Conservation (phyloP, 2,797 vertebrate genomes). For the Schizothorax lantsangensis region DNA sequence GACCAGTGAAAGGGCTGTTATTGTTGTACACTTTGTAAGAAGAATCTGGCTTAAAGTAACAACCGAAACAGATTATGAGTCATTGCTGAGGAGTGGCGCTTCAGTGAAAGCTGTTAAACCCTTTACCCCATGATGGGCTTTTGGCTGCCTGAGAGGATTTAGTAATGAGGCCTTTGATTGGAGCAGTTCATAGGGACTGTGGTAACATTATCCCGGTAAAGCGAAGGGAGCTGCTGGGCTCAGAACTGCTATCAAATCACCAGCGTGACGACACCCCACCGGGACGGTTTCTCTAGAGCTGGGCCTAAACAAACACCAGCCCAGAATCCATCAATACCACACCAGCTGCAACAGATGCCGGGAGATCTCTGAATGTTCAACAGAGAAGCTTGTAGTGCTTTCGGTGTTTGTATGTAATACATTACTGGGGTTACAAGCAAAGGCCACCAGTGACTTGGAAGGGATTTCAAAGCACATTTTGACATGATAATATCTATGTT, state of each 20-base stretch:
- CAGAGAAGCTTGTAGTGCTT: constrained; percentile 48
- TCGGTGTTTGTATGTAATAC: constrained; percentile 28
- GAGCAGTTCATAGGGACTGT: constrained; percentile 37
- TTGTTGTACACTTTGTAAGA: constrained; percentile 14
- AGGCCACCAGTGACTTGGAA: constrained; percentile 31
- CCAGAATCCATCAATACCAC: constrained; percentile 62
- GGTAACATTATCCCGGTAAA: constrained; percentile 70
- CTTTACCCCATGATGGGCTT: constrained; percentile 38
- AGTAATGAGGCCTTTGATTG: constrained; percentile 46
- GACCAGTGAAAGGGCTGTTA: background rate
- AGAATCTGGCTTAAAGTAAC: constrained; percentile 21
- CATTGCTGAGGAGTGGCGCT: constrained; percentile 56
- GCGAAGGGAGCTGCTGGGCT: constrained; percentile 38
- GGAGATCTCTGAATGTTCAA: constrained; percentile 57
- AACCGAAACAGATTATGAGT: constrained; percentile 28
- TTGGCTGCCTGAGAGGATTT: constrained; percentile 39
- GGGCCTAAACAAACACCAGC: constrained; percentile 41
- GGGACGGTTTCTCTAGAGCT: constrained; percentile 53
- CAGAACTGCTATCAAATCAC: constrained; percentile 30
- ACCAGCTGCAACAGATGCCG: constrained; percentile 64
- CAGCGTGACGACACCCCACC: constrained; percentile 21
- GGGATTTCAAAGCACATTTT: constrained; percentile 44
- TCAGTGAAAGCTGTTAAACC: constrained; percentile 48
- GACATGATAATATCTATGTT: constrained; percentile 7
- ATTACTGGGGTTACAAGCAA: constrained; percentile 26